phyloP scores from a whole-genome alignment of 2,113 vertebrate genomes.

The Oceanodroma tethys region DNA sequence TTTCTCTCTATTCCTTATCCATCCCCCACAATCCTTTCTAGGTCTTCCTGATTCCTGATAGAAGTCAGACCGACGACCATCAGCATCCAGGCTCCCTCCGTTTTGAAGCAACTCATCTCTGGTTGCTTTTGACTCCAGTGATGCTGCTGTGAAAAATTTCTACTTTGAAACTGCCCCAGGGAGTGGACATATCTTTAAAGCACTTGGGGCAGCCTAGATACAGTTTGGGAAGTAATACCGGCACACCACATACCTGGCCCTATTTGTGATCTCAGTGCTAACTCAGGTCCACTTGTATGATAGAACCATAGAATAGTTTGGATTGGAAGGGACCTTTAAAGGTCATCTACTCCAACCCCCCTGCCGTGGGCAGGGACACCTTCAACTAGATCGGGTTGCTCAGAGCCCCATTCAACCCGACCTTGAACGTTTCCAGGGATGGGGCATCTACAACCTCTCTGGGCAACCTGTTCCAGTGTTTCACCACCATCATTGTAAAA shows the following conservation, averaged over 20 bases:
- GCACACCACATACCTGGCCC: background rate
- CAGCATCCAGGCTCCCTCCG: background rate
- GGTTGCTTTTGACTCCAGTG: background rate
- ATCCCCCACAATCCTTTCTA: background rate
- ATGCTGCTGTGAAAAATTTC: background rate
- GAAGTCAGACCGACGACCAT: fast-evolving
- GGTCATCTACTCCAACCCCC: no score
- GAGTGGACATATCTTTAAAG: background rate
- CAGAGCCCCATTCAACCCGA: no score
- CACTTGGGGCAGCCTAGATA: background rate
- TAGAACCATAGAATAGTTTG: no score
- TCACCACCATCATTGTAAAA: no score
- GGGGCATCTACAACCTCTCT: no score
- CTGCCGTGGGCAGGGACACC: no score
- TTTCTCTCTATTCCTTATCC: background rate
- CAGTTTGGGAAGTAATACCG: background rate
- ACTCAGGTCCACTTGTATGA: background rate
- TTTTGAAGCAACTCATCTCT: background rate
- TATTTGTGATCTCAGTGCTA: background rate
- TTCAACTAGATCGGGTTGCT: no score
- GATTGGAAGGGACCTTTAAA: no score
- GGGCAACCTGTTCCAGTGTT: no score
- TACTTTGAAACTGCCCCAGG: background rate
- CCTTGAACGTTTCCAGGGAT: no score
- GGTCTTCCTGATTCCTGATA: background rate